These are phyloP conservation scores for Climacteris rufus DNA, from an alignment of 2,113 vertebrate species.

Conservation along the genomic window DNA sequence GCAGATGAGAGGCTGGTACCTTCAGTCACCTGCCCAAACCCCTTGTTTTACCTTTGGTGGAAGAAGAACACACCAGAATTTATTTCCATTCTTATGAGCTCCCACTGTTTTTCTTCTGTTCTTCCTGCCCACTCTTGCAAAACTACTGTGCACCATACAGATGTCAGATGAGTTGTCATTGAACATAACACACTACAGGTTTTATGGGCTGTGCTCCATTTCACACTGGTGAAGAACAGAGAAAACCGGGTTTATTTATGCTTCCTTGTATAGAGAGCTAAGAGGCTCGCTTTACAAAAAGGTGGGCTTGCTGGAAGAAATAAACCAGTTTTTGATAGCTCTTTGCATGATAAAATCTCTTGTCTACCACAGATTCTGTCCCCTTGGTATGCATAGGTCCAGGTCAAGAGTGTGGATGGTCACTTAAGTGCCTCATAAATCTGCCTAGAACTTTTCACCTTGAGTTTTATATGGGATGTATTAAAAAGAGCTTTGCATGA, in stretches of 20 bases:
- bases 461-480: not conserved
- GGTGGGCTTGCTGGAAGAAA: not conserved
- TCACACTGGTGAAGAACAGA: not conserved
- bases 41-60: not conserved
- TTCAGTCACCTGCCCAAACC: not conserved
- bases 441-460: not conserved
- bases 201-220: conserved; percentile 3
- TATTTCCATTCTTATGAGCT: not conserved
- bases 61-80: not conserved
- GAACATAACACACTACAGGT: not conserved
- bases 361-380: not conserved
- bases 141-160: not conserved
- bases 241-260: conserved; percentile 10
- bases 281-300: not conserved
- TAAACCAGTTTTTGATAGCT: not conserved
- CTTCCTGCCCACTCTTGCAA: not conserved
- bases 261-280: not conserved
- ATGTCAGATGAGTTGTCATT: not conserved
- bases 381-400: not conserved
- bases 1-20: not conserved
- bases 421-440: not conserved
- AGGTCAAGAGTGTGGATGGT: not conserved
- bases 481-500: not conserved
- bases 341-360: not conserved
- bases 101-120: not conserved